These are phyloP conservation scores for Porites divaricata DNA, from an alignment of 92 coral and sea anemone species.

Conservation along the genomic window DNA sequence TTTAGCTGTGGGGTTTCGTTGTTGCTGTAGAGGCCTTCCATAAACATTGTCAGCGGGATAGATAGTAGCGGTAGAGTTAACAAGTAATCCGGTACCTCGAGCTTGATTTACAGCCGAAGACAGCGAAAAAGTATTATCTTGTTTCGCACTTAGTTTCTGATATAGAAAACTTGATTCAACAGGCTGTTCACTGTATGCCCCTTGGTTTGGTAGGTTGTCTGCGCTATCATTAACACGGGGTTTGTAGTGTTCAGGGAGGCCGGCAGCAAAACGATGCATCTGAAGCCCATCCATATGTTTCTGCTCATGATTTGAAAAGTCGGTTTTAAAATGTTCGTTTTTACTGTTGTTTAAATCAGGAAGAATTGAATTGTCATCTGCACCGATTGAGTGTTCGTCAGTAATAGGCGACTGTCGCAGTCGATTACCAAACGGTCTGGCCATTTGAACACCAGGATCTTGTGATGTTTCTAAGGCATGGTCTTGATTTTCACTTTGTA, in stretches of 20 bases:
- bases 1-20: background rate
- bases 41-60: background rate
- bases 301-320: background rate
- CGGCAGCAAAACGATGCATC: constrained; percentile 21
- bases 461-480: background rate
- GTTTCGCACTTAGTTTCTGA: background rate
- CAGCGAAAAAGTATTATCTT: background rate
- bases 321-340: background rate
- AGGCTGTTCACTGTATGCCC: background rate
- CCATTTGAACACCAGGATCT: background rate
- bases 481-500: background rate
- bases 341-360: background rate
- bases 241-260: constrained; percentile 7
- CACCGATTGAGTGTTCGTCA: constrained; percentile 7
- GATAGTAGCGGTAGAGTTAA: background rate
- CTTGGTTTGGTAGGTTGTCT: background rate
- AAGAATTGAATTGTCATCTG: background rate
- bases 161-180: no score
- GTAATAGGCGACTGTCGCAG: background rate
- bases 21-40: background rate
- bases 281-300: background rate
- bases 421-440: background rate
- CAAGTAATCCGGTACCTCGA: background rate
- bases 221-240: background rate
- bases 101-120: background rate